phyloP scores from a whole-genome alignment of 2,113 vertebrate genomes.

The Anthoscopus minutus region DNA sequence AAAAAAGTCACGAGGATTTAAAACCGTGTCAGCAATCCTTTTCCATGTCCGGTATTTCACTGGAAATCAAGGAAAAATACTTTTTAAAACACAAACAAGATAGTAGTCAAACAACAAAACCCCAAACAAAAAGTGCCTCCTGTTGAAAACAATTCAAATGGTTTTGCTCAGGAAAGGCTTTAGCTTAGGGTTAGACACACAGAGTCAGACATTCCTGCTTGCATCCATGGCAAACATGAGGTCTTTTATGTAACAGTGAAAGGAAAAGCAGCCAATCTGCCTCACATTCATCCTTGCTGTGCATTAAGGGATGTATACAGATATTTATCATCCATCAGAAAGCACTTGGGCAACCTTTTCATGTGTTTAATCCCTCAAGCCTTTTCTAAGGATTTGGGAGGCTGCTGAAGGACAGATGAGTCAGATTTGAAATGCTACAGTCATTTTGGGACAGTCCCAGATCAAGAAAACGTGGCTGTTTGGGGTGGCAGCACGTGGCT shows the following conservation, averaged over 20 bases:
- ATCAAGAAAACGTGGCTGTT: fast-evolving
- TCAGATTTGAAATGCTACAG: neutral
- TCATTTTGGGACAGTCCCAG: neutral
- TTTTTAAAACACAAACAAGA: neutral
- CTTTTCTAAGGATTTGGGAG: neutral
- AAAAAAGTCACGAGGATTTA: neutral
- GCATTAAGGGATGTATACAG: neutral
- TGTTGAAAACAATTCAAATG: neutral
- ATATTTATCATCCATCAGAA: neutral
- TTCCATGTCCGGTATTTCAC: neutral
- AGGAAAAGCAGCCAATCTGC: neutral
- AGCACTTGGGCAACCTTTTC: neutral
- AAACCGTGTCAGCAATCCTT: neutral
- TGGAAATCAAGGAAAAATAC: neutral
- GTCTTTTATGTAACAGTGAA: neutral
- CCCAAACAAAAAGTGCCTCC: neutral
- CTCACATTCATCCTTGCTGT: neutral
- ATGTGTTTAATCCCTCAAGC: neutral
- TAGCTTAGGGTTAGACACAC: neutral
- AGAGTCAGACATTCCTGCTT: neutral
- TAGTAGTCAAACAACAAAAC: neutral
- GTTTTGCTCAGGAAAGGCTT: neutral
- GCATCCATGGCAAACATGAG: neutral
- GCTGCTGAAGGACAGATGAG: neutral
- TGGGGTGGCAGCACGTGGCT: fast-evolving